Conservation (phyloP, 2,888 invertebrate genomes). For the Drosophila niveifrons region DNA sequence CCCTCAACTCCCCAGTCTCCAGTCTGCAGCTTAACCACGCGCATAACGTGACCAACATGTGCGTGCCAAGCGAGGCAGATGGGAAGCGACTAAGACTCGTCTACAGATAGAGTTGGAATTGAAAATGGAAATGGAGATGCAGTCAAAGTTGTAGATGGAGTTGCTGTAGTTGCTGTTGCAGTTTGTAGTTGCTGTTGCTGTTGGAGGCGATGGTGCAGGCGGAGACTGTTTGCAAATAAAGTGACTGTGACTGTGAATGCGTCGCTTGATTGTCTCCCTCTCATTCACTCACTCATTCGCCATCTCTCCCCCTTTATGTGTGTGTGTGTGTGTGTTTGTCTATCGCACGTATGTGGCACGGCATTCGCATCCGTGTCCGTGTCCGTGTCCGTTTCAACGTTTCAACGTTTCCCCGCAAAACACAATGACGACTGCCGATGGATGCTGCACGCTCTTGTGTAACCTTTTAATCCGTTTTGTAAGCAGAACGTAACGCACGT, state of each 20-base stretch:
- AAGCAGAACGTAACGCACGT: slow-evolving; percentile 82
- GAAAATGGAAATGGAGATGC: slow-evolving; percentile 6
- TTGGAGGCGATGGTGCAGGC: not conserved
- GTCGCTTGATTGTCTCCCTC: slow-evolving; percentile 38
- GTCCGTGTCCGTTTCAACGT: slow-evolving; percentile 52
- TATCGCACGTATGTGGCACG: slow-evolving; percentile 47
- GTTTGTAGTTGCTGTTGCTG: not conserved
- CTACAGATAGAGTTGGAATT: slow-evolving; percentile 29
- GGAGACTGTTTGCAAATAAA: slow-evolving; percentile 69
- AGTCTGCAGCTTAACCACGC: slow-evolving; percentile 22
- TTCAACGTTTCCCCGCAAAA: slow-evolving; percentile 19
- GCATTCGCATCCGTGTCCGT: slow-evolving; percentile 55
- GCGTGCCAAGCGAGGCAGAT: slow-evolving; percentile 60
- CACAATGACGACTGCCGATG: slow-evolving; percentile 46
- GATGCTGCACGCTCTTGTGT: slow-evolving; percentile 76
- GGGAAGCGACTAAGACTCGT: slow-evolving; percentile 31
- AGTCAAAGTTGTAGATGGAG: slow-evolving; percentile 20
- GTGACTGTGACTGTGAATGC: slow-evolving; percentile 58
- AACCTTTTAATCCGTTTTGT: slow-evolving; percentile 84
- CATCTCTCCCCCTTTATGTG: slow-evolving; percentile 31
- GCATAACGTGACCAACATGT: slow-evolving; percentile 78
- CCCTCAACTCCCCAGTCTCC: slow-evolving; percentile 6
- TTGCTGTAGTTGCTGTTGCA: slow-evolving; percentile 7
- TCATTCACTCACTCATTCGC: slow-evolving; percentile 6
- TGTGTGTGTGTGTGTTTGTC: slow-evolving; percentile 52